Evolutionary conservation across 2,113 vertebrate genomes (phyloP), one percentile per base, ranked within the genome.

Genomic region (Phoenicopterus ruber): DNA sequence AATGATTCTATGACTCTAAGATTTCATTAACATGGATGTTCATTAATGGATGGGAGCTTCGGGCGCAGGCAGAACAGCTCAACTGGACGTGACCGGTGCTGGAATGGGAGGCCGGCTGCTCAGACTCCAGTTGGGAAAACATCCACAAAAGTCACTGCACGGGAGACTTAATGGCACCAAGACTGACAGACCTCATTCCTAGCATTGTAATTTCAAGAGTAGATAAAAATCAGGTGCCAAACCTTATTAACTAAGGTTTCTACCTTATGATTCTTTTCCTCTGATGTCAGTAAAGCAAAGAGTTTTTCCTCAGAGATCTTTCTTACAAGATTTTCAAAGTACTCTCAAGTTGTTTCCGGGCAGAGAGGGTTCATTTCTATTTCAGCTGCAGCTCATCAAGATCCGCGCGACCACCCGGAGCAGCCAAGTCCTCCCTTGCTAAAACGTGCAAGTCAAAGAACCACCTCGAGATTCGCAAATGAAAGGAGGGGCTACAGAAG

Each of bases 11-110:
- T 11, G 42, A 13, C 15, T 42, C 9, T 16, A 66, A 36, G 8
- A 17, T 13, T 58, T 49, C 1, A 1, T 31, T 32, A 21, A 46
- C 3, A 0, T 1, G 22, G 6, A 36, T 21, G n/a, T n/a, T n/a
- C n/a, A n/a, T 36, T 46, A 32, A 59, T 0, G 5, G 21, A 17
- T 1, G 52, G 49, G 36, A 47, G 36, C 0, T 4, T 21, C 6
- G 25, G 5, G 25, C 13, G 3, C 22, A 3, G 0, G 0, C 28
- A 40, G 49, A 55, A 10, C 20, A 44, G 61, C 29, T 47, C 49
- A 54, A 31, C 13, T 50, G 12, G 58, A 13, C 8, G 1, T 1
- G 1, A 85, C 24, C 0, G 4, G 4, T 29, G 44, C 2, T 31
- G n/a, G 59, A 70, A 55, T 1, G 3, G 24, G 17, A 82, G 17